Base-by-base conservation (phyloP, 2,113 vertebrate species). In the Elephas maximus region DNA sequence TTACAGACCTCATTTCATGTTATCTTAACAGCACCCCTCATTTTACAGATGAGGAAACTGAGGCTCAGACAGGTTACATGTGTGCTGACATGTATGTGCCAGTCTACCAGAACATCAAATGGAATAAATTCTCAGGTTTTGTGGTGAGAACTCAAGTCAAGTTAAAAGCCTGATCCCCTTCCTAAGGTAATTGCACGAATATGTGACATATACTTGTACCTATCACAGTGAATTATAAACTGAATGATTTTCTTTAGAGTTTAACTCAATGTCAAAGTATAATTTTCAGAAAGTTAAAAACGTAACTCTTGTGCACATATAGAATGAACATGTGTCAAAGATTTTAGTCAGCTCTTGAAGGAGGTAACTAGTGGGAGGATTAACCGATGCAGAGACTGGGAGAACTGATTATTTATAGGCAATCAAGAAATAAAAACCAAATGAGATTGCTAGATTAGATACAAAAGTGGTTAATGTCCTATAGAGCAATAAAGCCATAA, bases 391-490 rank as follows among this genome's bases (percentile, higher is more conserved):
- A 84, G 83, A 83, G 62, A 69, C 69, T 79, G 63, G 62, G 84
- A 30, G 37, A 80, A 53, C 51, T 53, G 51, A 53, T 7, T 85
- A 69, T n/a, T 93, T 48, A 65, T 30, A 95, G 53, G 82, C 28
- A 88, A 93, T 82, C 44, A 95, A 84, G 17, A 81, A 92, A 73
- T 24, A 84, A 73, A 74, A 53, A 83, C 23, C 85, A 48, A 89
- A 92, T 79, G 28, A 92, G 65, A 73, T 91, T 85, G 37, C n/a
- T 63, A 81, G 48, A 71, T 69, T 80, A n/a, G 57, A 85, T 44
- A 33, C 48, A 89, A 91, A 91, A 77, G 44, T 93, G 5, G 53
- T 37, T 77, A 91, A 78, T 91, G 88, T 73, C 33, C 86, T 67
- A 48, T 5, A 73, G 73, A 37, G 73, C 30, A 95, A 91, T 69